Evolutionary conservation across 2,113 vertebrate species (phyloP).

Genomic region (Mionectes macconnelli): DNA sequence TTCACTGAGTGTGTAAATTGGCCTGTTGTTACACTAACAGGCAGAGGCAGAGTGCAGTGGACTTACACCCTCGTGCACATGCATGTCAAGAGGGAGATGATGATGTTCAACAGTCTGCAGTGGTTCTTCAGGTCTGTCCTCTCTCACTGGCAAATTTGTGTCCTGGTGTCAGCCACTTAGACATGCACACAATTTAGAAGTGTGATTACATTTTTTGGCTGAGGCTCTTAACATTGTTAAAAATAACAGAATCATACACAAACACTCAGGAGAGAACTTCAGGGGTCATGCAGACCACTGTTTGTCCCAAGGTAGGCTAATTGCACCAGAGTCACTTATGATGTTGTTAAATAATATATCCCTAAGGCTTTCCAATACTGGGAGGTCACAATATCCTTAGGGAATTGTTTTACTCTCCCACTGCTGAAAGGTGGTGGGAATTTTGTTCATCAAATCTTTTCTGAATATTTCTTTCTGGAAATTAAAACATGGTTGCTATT

Average conservation of each 20-base stretch:
- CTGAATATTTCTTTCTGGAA: neutral
- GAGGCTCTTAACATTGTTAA: neutral
- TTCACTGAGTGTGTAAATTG: neutral
- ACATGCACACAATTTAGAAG: accelerated
- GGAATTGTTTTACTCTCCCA: neutral
- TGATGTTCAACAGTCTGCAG: neutral
- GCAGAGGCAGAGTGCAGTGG: neutral
- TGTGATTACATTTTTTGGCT: neutral
- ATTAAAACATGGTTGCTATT: neutral
- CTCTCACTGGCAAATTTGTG: neutral
- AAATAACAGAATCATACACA: neutral
- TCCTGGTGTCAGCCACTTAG: neutral
- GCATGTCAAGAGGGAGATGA: neutral
- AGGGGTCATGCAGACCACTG: neutral
- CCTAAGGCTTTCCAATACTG: neutral
- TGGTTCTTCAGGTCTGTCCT: neutral
- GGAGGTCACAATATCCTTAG: neutral
- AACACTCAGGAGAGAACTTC: neutral
- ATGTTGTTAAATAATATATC: neutral
- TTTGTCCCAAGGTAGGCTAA: neutral
- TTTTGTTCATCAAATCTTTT: neutral
- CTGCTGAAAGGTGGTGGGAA: neutral
- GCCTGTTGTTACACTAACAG: neutral
- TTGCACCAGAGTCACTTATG: neutral
- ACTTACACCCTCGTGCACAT: neutral